Percentiles rank a stretch among this genome's conserved stretches.
Conservation (phyloP, 2,113 vertebrate species). For the Pomatostomus ruficeps region DNA sequence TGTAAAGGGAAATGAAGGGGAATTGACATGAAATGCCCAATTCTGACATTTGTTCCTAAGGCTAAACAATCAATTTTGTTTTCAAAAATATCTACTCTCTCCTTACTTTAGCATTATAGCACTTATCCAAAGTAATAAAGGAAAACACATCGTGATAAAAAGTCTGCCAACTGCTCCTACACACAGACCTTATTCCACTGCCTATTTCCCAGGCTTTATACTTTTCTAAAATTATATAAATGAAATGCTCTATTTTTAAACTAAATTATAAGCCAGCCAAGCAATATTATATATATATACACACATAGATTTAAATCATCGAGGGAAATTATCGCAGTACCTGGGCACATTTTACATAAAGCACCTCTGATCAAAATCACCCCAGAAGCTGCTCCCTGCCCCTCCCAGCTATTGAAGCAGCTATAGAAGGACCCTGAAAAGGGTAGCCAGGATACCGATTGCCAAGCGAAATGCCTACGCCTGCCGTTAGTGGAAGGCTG, state of each 20-base stretch:
- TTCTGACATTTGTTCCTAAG: not conserved
- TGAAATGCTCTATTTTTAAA: not conserved
- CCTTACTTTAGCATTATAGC: not conserved
- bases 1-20: not conserved
- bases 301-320: not conserved
- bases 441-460: slow-evolving; percentile 52
- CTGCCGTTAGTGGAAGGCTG: slow-evolving; percentile 24
- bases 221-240: not conserved
- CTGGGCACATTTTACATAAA: not conserved
- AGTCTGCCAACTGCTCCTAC: not conserved
- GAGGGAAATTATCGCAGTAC: not conserved
- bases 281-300: not conserved
- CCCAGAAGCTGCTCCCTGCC: not conserved
- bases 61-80: not conserved
- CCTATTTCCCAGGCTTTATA: not conserved
- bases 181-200: not conserved
- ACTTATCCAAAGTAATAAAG: not conserved
- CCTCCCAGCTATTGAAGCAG: slow-evolving; percentile 5
- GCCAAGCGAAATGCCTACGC: slow-evolving; percentile 43
- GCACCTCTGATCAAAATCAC: not conserved
- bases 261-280: not conserved
- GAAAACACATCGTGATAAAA: not conserved
- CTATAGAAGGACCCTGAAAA: slow-evolving; percentile 52
- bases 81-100: not conserved
- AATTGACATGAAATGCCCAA: not conserved